Conservation (phyloP, 2,888 invertebrate genomes). For the Ectemnius continuus region DNA sequence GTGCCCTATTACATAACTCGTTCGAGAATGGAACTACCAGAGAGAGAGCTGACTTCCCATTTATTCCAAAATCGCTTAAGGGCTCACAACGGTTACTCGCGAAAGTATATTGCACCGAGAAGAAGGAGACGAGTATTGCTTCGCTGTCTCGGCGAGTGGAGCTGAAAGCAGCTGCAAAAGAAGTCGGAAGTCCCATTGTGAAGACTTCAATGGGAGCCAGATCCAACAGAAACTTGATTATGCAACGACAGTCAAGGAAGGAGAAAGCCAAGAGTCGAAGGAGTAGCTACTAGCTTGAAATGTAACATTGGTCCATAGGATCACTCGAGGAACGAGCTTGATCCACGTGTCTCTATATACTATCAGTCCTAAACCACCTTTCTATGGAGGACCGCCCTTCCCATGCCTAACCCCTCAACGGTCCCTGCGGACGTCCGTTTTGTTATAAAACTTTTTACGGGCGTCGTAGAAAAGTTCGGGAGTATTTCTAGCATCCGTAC, state of each 20-base stretch:
- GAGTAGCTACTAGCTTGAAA: neutral
- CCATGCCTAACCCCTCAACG: constrained; percentile 21
- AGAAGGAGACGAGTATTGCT: neutral
- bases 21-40: constrained; percentile 16
- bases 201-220: constrained; percentile 26
- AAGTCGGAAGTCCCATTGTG: constrained; percentile 33
- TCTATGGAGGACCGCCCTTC: constrained; percentile 19
- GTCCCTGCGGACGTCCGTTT: constrained; percentile 46
- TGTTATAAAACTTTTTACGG: constrained; percentile 71
- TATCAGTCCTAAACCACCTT: neutral
- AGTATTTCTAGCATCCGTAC: constrained; percentile 44
- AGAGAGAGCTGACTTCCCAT: neutral
- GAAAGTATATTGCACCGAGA: neutral
- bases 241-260: neutral
- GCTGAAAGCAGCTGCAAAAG: constrained; percentile 23
- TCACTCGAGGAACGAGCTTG: neutral
- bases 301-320: constrained; percentile 23
- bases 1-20: constrained; percentile 10
- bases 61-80: neutral
- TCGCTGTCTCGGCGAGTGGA: constrained; percentile 5
- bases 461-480: constrained; percentile 67
- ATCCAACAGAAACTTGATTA: constrained; percentile 19
- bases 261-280: neutral
- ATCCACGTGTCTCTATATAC: neutral
- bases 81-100: neutral